Conservation (phyloP, 53 echinoderm and acorn worm genomes). For the Holothuria leucospilota region DNA sequence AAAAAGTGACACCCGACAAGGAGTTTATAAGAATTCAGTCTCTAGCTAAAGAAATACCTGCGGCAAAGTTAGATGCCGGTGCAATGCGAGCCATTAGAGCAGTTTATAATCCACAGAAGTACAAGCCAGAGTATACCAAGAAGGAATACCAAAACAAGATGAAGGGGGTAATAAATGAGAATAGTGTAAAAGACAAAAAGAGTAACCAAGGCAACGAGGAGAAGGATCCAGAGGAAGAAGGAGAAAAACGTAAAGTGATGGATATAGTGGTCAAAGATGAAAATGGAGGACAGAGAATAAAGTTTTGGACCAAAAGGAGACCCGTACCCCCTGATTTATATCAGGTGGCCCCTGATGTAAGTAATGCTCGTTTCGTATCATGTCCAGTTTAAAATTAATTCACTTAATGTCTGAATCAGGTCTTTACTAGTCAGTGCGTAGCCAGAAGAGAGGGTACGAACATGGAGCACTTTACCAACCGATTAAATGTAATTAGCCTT, state of each 20-base stretch:
- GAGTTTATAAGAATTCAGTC: neutral
- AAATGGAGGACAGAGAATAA: neutral
- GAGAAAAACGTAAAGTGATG: slow-evolving; percentile 23
- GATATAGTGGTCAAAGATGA: neutral
- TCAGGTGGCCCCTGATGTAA: slow-evolving; percentile 7
- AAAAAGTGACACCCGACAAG: neutral
- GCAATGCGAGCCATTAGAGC: neutral
- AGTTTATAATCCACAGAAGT: neutral
- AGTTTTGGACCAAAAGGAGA: neutral
- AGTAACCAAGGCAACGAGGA: slow-evolving; percentile 25
- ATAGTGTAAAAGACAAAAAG: no score
- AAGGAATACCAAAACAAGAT: neutral
- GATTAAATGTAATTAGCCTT: no score
- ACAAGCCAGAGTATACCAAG: neutral
- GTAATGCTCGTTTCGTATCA: neutral
- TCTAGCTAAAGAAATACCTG: slow-evolving; percentile 20
- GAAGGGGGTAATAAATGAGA: no score
- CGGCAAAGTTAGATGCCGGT: neutral
- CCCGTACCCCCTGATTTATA: slow-evolving; percentile 2
- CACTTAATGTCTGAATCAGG: no score
- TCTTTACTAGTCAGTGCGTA: no score
- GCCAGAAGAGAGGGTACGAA: no score
- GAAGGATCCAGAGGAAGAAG: slow-evolving; percentile 30
- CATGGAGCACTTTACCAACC: no score
- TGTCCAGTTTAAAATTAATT: no score